Evolutionary conservation across 1,140 invertebrate genomes (phyloP), one percentile per base, ranked within the genome.

Genomic region (Agrypnia vestita): DNA sequence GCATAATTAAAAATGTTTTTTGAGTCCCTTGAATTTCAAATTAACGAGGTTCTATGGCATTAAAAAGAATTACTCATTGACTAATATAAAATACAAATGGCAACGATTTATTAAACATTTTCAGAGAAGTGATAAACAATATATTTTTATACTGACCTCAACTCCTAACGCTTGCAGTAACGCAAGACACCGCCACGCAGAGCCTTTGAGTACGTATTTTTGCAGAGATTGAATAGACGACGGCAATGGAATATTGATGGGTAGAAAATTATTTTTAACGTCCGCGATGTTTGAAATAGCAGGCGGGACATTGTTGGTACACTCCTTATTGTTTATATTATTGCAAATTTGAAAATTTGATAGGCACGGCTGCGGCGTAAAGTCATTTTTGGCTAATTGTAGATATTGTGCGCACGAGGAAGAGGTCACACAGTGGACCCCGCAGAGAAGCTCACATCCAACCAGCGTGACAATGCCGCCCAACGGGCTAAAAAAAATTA

Each of bases 131-230:
- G 25, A 61, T 9, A 43, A 67, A 35, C 1, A 49, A 72, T 17
- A 21, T 15, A 47, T 72, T 49, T 74, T 19, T 49, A 35, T 67
- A 81, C 79, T 84, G 80, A 91, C 91, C 86, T 91, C 86, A 15
- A 92, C 90, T 1, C 92, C 92, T 6, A 93, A 84, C 0, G 90
- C 85, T 43, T 91, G 88, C 7, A 93, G 87, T 49, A 91, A 87
- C 55, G 91, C 89, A 11, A 94, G 85, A 71, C 90, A 91, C 64
- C 91, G 87, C 93, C 93, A 93, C 11, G 92, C 93, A 69, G 91
- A 86, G 21, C 91, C 92, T 4, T 89, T 87, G 0, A 92, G 85
- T 64, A 93, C 80, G 84, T 93, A 92, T 62, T 88, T 90, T 46
- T 89, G 88, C 46, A 94, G 84, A 10, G 79, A 44, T 69, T 75